Evolutionary conservation across 1,140 invertebrate genomes (phyloP).

Genomic region (Tetramorium simillimum): DNA sequence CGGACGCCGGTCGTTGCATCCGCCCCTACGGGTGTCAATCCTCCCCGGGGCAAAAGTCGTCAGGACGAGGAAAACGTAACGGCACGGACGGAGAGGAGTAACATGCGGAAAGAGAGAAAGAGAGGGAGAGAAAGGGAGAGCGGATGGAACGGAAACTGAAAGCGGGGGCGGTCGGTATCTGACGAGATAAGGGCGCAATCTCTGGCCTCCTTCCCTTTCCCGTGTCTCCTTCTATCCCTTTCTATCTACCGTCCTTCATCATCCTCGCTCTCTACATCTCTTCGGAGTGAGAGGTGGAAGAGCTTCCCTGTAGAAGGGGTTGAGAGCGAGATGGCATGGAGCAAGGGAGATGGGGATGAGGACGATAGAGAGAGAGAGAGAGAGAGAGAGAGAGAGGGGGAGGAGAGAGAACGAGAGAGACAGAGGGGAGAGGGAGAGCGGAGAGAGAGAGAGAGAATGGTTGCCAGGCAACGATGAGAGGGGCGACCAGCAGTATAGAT

Average conservation of each 20-base stretch:
- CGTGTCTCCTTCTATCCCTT: not conserved
- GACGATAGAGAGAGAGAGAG: conserved; percentile 34
- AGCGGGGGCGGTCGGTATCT: conserved; percentile 73
- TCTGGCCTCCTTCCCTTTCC: conserved; percentile 41
- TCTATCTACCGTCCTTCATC: conserved; percentile 64
- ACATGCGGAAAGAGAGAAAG: conserved; percentile 46
- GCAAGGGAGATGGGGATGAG: conserved; percentile 10
- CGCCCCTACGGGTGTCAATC: conserved; percentile 59
- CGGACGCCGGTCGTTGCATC: conserved; percentile 54
- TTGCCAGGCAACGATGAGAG: conserved; percentile 79
- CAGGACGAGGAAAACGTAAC: conserved; percentile 58
- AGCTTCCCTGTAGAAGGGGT: conserved; percentile 49
- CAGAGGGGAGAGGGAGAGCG: not conserved
- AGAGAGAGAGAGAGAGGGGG: not conserved
- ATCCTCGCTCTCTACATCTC: conserved; percentile 42
- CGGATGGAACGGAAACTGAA: conserved; percentile 66
- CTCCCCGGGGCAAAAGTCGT: conserved; percentile 58
- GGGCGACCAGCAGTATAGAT: conserved; percentile 81
- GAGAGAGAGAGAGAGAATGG: conserved; percentile 67
- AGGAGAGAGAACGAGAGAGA: not conserved
- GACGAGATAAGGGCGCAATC: conserved; percentile 77
- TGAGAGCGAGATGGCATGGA: conserved; percentile 47
- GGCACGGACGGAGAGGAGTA: conserved; percentile 37
- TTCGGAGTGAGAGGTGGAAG: conserved; percentile 46
- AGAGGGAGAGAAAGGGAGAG: conserved; percentile 66